Evolutionary conservation across 2,113 vertebrate species (phyloP), one percentile per base, ranked within the genome.

Genomic region (Polypterus bichir): DNA sequence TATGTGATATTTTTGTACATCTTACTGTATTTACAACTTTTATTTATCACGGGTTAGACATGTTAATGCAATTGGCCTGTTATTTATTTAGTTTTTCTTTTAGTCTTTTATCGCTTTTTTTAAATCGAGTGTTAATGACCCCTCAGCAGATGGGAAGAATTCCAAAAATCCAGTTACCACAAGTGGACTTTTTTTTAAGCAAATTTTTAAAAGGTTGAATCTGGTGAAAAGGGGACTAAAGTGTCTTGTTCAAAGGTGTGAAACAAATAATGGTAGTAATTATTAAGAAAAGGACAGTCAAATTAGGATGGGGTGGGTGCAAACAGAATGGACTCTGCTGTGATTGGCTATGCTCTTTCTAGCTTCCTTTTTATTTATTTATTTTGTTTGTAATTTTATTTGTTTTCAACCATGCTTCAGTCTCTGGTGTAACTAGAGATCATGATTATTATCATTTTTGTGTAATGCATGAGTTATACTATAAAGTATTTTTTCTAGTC

Each of bases 401-500:
- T 73, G 62, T 71, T 75, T 77, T 73, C 59, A 70, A 69, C 72
- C 58, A 76, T 85, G 81, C 83, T 90, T 85, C 84, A 81, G 80
- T 88, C 86, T 86, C 83, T 87, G 80, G 81, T 90, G 86, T 93
- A 90, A 88, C 88, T 86, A 84, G 86, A 82, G 70, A 77, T 27
- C 1, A 27, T 27, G 27, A 27, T 76, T 62, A 67, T 73, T 64
- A 65, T 69, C 87, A 86, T 88, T 87, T 93, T 93, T 91, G 90
- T 96, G 87, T 94, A 91, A 89, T 97, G 94, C 93, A 97, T 97
- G 96, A 89, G 90, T 94, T 91, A 89, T 85, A 93, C 86, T 88
- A 92, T 86, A 91, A 92, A 92, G 85, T 96, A 91, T 92, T 95
- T 98, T 97, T 98, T 97, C 91, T 97, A 94, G 93, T 97, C 93